Evolutionary conservation across 1,140 invertebrate species (phyloP).

Genomic region (Triops cancriformis): DNA sequence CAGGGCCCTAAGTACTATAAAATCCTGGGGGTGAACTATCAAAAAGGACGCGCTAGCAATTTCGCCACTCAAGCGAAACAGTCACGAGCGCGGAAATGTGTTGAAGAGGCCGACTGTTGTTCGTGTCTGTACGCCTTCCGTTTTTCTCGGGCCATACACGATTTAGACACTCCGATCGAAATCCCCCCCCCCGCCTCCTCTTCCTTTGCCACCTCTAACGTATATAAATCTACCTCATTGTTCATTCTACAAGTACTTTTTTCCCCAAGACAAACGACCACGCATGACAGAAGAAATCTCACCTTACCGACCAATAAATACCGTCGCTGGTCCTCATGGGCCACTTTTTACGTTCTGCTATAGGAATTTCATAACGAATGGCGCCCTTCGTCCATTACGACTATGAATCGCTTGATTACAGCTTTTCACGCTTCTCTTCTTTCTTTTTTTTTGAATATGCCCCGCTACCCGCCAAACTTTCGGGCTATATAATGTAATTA

Average conservation of each 20-base stretch:
- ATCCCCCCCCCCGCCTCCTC: not conserved
- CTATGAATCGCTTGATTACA: not conserved
- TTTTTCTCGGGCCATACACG: not conserved
- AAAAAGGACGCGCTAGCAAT: slow-evolving; percentile 2
- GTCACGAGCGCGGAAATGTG: slow-evolving; percentile 12
- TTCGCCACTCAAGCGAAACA: slow-evolving; percentile 12
- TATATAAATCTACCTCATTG: not conserved
- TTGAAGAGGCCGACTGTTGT: slow-evolving; percentile 4
- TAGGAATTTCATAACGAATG: no score
- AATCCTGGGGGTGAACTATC: not conserved
- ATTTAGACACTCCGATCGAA: not conserved
- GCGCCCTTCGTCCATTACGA: not conserved
- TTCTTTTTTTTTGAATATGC: not conserved
- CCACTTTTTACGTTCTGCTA: no score
- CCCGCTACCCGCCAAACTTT: not conserved
- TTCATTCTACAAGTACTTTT: not conserved
- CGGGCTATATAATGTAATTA: not conserved
- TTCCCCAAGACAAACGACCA: not conserved
- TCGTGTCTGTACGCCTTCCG: not conserved
- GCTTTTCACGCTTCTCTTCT: slow-evolving; percentile 7
- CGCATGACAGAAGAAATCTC: not conserved
- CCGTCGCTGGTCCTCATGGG: no score
- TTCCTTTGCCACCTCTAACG: not conserved
- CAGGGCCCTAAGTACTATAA: not conserved
- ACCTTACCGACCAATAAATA: not conserved